A percentile compares a stretch with the other conserved stretches of the same genome.
Evolutionary conservation across 2,888 invertebrate genomes (phyloP).

Genomic region (Drosophila mimetica): DNA sequence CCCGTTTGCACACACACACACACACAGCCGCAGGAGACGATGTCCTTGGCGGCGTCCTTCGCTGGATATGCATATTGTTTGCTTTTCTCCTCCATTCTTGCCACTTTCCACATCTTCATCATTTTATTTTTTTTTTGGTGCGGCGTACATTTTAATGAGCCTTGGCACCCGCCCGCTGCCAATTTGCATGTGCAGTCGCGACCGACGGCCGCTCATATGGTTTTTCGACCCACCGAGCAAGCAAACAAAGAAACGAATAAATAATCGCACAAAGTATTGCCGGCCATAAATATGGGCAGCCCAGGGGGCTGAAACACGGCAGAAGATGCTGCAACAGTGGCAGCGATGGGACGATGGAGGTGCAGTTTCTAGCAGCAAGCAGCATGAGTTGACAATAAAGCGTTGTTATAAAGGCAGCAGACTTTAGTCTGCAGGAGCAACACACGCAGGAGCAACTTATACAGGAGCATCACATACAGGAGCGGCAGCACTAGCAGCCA

Average conservation of each 20-base stretch:
- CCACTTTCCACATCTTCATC: slow-evolving; percentile 6
- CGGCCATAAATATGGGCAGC: slow-evolving; percentile 70
- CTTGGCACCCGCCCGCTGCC: slow-evolving; percentile 47
- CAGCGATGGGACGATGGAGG: slow-evolving; percentile 22
- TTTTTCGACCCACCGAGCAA: slow-evolving; percentile 27
- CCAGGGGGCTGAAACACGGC: slow-evolving; percentile 32
- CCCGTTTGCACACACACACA: slow-evolving; percentile 7
- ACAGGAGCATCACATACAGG: slow-evolving; percentile 11
- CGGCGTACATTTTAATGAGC: slow-evolving; percentile 61
- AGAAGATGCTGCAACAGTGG: slow-evolving; percentile 34
- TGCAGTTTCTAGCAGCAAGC: slow-evolving; percentile 63
- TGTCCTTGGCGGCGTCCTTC: slow-evolving; percentile 33
- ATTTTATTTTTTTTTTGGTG: slow-evolving; percentile 7
- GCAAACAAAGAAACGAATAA: slow-evolving; percentile 54
- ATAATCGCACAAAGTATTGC: slow-evolving; percentile 78
- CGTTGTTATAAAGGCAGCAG: slow-evolving; percentile 64
- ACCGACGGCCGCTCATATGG: slow-evolving; percentile 25
- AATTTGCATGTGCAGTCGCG: slow-evolving; percentile 64
- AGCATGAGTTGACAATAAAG: slow-evolving; percentile 59
- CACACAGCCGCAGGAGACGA: slow-evolving; percentile 4
- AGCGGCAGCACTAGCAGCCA: slow-evolving; percentile 17
- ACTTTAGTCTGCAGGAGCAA: slow-evolving; percentile 1
- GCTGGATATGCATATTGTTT: slow-evolving; percentile 38
- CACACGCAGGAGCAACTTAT: neutral
- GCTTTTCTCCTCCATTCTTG: slow-evolving; percentile 19